Base-by-base conservation (phyloP, 2,113 vertebrate genomes). In the Ascaphus truei region DNA sequence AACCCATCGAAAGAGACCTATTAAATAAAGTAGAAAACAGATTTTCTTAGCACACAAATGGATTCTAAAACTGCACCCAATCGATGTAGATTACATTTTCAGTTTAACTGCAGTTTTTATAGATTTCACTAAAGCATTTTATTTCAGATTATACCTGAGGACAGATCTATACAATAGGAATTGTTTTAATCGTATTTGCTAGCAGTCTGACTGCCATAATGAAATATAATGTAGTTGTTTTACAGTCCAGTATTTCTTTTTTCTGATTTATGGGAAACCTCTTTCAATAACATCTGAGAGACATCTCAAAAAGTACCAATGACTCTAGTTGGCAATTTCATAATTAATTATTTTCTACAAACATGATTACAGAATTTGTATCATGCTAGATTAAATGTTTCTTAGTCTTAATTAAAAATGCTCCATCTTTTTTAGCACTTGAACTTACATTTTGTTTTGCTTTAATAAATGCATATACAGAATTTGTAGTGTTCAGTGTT, bases 21-120 rank as follows among this genome's bases (percentile, higher is more conserved):
- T 58, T 62, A 64, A 7, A 74, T 75, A 64, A 23, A 66, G 30
- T 34, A 9, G 12, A 66, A n/a, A 33, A 34, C 7, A 61, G 55
- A 62, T 52, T 62, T 10, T 4, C 50, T 59, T 74, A 77, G 57
- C 45, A 59, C 53, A 72, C 56, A 74, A 73, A 76, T 76, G 71
- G 79, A 84, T 64, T 51, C 69, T 76, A 75, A 80, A 76, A 23
- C 11, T 73, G 69, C 69, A 75, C 8, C 18, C 58, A 80, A 73
- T 86, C 84, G 1, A 86, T 86, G 53, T 1, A 85, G 72, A 87
- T 83, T 83, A 81, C 56, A 83, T 87, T 85, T 84, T 72, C 69
- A 75, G 41, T 78, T 80, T 75, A 77, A 81, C 80, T 74, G 75
- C 61, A 75, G 51, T 79, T 80, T 84, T 82, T 83, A 83, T 81